phyloP scores from a whole-genome alignment of 2,888 invertebrate genomes.

The Amiota mariae region DNA sequence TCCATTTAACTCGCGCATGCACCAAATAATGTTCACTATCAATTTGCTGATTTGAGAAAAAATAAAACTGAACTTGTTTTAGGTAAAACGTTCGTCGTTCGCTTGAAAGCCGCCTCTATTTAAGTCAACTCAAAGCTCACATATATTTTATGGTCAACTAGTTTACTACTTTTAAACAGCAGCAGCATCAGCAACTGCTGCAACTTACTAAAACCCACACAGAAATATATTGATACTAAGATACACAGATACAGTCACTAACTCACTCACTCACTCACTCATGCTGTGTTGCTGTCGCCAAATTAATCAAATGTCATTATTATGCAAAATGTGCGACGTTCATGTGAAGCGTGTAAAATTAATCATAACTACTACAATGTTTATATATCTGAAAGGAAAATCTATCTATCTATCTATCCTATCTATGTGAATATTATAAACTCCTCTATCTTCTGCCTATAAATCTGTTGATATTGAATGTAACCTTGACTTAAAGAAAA shows the following conservation, averaged over 20 bases:
- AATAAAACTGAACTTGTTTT: conserved; percentile 14
- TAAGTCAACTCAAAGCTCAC: no score
- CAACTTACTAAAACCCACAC: conserved; percentile 11
- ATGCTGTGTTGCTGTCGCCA: conserved; percentile 44
- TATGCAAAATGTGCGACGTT: conserved; percentile 54
- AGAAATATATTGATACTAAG: conserved; percentile 27
- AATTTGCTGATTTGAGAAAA: neutral
- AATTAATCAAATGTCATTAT: conserved; percentile 64
- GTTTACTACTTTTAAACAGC: conserved; percentile 44
- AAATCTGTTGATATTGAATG: conserved; percentile 6
- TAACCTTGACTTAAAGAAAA: conserved; percentile 5
- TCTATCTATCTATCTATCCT: neutral
- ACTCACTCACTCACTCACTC: conserved; percentile 31
- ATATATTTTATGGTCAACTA: conserved; percentile 28
- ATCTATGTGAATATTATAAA: no score
- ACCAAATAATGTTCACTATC: no score
- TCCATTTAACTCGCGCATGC: no score
- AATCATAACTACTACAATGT: conserved; percentile 7
- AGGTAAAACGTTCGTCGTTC: neutral
- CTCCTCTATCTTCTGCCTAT: conserved; percentile 9
- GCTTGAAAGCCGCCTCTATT: no score
- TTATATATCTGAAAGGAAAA: conserved; percentile 39
- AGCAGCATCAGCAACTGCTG: conserved; percentile 16
- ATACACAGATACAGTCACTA: no score
- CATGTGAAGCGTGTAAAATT: conserved; percentile 12